Base-by-base conservation (phyloP, 2,113 vertebrate genomes). In the Tachysurus vachellii region DNA sequence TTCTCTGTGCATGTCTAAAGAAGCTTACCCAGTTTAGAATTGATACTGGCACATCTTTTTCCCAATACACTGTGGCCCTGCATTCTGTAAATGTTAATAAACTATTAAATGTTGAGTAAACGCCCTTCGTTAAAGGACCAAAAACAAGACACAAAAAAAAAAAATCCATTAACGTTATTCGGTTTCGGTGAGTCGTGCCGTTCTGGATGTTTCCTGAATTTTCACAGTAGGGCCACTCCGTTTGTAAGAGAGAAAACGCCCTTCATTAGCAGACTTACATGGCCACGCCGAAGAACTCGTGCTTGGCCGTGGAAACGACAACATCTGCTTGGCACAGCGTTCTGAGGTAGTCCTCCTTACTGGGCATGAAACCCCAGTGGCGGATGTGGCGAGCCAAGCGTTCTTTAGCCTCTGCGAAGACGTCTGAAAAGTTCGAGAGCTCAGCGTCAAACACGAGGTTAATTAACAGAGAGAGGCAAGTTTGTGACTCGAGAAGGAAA, bases 251-350 rank as follows among this genome's bases (percentile, higher is more conserved):
- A 80, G 42, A 79, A 81, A 87, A 82, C 76, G 71, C 87, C 59
- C 62, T 89, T 83, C 26, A 59, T 66, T 86, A 64, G 85, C 73
- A 86, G 59, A 97, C 97, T 98, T 95, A 98, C 98, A 99, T 96
- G 80, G 98, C 97, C 83, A 98, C 97, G 16, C 98, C 98, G 88
- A 98, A 99, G 96, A 99, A 99, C 94, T 99, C 97, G 12, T 99
- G 98, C 88, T 95, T 97, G 92, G 97, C 96, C 76, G 98, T 99
- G 75, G 98, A 99, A 93, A 99, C 83, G 88, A 98, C 97, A 88
- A 99, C 97, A 89, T 99, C 98, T 17, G 98, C 97, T 87, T 92
- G 83, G 91, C 96, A 96, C 87, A 99, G 94, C 16, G 94, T 95
- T 88, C 70, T 92, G 92, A 98, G 95, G 94, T 97, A 99, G 76